These are phyloP conservation scores for Tipula confusa DNA, from an alignment of 2,888 invertebrate species.

Conservation along the genomic window DNA sequence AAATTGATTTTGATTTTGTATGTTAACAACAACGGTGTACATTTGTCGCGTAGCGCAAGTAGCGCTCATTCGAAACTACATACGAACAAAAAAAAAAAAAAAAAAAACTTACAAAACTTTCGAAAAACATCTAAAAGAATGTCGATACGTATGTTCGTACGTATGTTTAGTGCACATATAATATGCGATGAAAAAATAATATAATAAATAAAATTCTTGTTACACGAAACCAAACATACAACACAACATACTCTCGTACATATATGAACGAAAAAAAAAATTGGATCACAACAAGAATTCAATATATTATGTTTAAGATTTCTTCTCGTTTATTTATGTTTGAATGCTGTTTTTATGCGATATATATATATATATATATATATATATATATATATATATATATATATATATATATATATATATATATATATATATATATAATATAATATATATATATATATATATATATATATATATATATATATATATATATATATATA, in stretches of 20 bases:
- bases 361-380: background rate
- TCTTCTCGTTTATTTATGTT: background rate
- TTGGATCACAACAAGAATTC: conserved; percentile 12
- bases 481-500: background rate
- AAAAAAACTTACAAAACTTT: too few relatives aligned
- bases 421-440: too few relatives aligned
- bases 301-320: too few relatives aligned
- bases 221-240: background rate
- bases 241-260: too few relatives aligned
- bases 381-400: background rate
- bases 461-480: background rate
- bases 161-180: background rate
- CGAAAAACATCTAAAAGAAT: conserved; percentile 13
- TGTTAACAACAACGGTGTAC: background rate
- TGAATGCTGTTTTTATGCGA: background rate
- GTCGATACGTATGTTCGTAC: background rate
- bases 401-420: background rate
- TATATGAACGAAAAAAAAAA: background rate
- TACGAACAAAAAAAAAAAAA: background rate
- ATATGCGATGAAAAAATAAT: conserved; percentile 20
- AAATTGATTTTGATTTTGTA: background rate
- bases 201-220: background rate
- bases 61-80: background rate
- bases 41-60: background rate
- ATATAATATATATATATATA: too few relatives aligned